These are phyloP conservation scores for Proterorhinus semilunaris DNA, from an alignment of 2,113 vertebrate species.

Conservation along the genomic window DNA sequence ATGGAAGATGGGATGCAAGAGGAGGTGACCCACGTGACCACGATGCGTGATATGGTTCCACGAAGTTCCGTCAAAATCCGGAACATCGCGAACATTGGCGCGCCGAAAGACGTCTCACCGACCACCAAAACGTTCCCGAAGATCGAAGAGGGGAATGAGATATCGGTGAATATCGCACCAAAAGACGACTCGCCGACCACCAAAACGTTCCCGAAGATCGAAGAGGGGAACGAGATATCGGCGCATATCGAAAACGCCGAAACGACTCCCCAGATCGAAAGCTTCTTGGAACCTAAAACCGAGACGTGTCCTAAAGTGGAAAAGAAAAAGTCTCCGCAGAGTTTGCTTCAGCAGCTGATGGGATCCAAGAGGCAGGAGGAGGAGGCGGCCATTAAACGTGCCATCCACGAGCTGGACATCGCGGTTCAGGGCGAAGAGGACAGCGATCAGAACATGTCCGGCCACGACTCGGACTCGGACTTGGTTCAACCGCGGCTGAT, in stretches of 20 bases:
- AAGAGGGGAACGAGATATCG: too few relatives aligned
- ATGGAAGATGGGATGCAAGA: conserved; percentile 44
- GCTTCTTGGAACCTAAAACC: neutral
- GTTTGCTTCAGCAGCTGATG: neutral
- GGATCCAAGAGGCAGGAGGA: neutral
- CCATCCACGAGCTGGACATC: conserved; percentile 51
- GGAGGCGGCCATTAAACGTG: conserved; percentile 12
- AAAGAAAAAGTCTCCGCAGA: neutral
- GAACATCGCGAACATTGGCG: neutral
- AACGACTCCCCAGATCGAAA: neutral
- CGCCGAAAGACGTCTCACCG: too few relatives aligned
- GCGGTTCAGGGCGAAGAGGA: conserved; percentile 50
- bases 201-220: too few relatives aligned
- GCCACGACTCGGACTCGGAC: conserved; percentile 35
- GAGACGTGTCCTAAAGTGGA: neutral
- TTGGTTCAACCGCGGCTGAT: neutral
- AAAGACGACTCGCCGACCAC: too few relatives aligned
- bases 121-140: too few relatives aligned
- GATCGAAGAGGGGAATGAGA: too few relatives aligned
- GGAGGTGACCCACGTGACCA: conserved; percentile 47
- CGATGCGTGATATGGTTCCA: conserved; percentile 19
- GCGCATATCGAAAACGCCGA: neutral
- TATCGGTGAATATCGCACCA: too few relatives aligned
- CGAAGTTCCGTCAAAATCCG: conserved; percentile 22
- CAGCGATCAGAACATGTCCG: conserved; percentile 15